Percentiles rank a stretch among this genome's conserved stretches.
Conservation (phyloP, 92 coral and sea anemone genomes). For the Micromussa lordhowensis region DNA sequence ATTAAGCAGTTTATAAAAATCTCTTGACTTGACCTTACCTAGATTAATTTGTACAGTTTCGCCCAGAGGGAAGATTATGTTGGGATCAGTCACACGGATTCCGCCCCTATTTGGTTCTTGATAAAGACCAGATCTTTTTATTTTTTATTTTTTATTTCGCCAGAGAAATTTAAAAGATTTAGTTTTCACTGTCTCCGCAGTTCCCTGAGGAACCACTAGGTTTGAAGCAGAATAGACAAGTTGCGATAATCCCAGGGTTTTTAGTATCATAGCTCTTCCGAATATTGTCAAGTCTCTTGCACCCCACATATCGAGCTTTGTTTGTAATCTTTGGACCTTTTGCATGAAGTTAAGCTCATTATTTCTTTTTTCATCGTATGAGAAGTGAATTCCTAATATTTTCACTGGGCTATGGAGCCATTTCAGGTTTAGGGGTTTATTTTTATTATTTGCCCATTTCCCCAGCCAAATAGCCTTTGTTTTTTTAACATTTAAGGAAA, state of each 20-base stretch:
- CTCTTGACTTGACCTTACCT: constrained; percentile 15
- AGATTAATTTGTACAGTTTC: constrained; percentile 15
- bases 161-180: background rate
- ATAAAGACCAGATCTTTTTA: constrained; percentile 17
- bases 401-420: no score
- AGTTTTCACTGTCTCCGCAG: background rate
- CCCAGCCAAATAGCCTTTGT: no score
- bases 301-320: no score
- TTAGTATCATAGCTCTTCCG: background rate
- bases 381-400: no score
- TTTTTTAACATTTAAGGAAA: no score
- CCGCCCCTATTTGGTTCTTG: background rate
- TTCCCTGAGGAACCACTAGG: background rate
- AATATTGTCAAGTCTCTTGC: no score
- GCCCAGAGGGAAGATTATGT: background rate
- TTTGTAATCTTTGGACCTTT: no score
- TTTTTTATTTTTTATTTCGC: constrained; percentile 2
- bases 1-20: constrained; percentile 5
- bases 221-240: background rate
- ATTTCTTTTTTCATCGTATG: no score
- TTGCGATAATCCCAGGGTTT: constrained; percentile 10
- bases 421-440: no score
- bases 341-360: no score
- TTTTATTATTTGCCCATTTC: no score
- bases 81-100: no score